These are phyloP conservation scores for Stomorhina lunata DNA, from an alignment of 2,888 invertebrate genomes.

Conservation along the genomic window DNA sequence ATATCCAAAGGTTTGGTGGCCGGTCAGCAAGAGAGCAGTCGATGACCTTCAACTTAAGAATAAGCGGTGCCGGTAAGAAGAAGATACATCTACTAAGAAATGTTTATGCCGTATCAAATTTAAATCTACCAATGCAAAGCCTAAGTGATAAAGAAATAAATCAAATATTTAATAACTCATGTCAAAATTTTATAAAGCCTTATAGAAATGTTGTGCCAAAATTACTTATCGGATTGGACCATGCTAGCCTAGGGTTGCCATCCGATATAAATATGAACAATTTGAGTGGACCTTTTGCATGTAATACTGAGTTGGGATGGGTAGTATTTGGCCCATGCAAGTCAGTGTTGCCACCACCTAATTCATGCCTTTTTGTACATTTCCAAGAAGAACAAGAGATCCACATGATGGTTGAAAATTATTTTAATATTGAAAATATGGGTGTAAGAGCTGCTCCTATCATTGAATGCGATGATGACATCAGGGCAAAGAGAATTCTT, in stretches of 20 bases:
- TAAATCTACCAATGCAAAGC: conserved; percentile 45
- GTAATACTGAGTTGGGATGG: conserved; percentile 60
- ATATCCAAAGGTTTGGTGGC: too few relatives aligned
- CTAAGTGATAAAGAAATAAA: background rate
- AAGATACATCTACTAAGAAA: conserved; percentile 14
- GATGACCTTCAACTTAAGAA: background rate
- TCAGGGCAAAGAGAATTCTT: conserved; percentile 5
- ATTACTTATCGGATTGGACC: conserved; percentile 54
- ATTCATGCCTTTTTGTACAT: conserved; percentile 16
- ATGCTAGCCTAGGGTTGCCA: conserved; percentile 44
- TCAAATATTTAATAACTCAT: background rate
- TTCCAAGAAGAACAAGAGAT: background rate
- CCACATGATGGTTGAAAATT: conserved; percentile 32
- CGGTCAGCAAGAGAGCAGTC: too few relatives aligned
- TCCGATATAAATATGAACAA: background rate
- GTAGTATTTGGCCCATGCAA: conserved; percentile 47
- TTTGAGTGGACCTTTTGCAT: conserved; percentile 51
- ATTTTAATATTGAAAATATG: conserved; percentile 36
- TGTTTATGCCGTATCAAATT: conserved; percentile 37
- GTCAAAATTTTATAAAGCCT: background rate
- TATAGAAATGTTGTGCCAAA: conserved; percentile 25
- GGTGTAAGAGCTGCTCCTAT: conserved; percentile 24
- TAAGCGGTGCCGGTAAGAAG: conserved; percentile 13
- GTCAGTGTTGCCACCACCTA: background rate
- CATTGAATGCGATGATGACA: conserved; percentile 2